These are phyloP conservation scores for Eilema caniola DNA, from an alignment of 2,888 invertebrate species.

Conservation along the genomic window DNA sequence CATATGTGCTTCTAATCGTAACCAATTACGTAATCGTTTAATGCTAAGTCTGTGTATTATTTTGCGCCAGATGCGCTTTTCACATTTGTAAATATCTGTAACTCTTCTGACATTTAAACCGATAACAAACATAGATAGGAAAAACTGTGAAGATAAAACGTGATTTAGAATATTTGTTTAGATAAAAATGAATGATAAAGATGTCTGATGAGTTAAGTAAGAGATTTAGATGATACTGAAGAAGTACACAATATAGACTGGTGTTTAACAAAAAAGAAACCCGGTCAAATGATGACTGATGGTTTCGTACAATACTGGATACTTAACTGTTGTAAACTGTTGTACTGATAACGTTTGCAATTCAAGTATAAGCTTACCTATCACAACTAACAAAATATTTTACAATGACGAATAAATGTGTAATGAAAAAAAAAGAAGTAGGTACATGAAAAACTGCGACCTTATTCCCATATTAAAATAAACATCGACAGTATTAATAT, in stretches of 20 bases:
- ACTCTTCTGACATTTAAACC: background rate
- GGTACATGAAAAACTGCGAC: background rate
- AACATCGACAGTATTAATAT: slow-evolving; percentile 8
- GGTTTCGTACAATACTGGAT: too few relatives aligned
- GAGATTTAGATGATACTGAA: background rate
- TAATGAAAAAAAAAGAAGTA: background rate
- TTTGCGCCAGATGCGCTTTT: background rate
- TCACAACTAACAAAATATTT: background rate
- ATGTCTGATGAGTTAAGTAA: background rate
- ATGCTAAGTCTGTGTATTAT: background rate
- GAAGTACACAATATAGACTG: too few relatives aligned
- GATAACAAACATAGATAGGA: background rate
- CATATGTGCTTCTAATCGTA: background rate
- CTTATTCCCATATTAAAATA: slow-evolving; percentile 7
- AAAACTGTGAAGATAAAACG: background rate
- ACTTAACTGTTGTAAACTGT: too few relatives aligned
- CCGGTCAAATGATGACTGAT: too few relatives aligned
- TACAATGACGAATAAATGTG: background rate
- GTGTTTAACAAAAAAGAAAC: too few relatives aligned
- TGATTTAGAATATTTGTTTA: background rate
- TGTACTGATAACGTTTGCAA: background rate
- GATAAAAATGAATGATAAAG: background rate
- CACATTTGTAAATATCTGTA: background rate
- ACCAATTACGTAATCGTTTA: background rate
- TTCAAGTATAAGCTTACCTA: too few relatives aligned